phyloP scores from a whole-genome alignment of 2,797 vertebrate species.

The Pterois miles region DNA sequence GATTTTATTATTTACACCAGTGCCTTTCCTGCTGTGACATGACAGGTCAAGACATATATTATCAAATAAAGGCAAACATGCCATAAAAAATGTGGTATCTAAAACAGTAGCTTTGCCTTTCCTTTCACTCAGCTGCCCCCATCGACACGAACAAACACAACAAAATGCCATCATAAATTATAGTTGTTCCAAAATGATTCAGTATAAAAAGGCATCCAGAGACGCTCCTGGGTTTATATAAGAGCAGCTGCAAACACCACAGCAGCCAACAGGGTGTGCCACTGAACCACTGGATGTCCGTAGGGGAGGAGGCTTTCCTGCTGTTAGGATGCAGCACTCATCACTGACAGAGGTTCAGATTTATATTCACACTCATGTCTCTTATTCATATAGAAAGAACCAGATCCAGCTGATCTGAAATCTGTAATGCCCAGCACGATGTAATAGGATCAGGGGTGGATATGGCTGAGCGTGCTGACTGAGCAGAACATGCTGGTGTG shows the following conservation, averaged over 20 bases:
- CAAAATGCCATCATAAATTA: background rate
- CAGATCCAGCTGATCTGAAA: slow-evolving; percentile 59
- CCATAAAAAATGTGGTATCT: background rate
- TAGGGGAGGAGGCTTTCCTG: background rate
- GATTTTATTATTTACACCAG: background rate
- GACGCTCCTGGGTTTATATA: background rate
- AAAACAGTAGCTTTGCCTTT: background rate
- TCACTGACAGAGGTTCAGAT: slow-evolving; percentile 39
- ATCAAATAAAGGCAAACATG: background rate
- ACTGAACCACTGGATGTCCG: slow-evolving; percentile 29
- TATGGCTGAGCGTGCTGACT: slow-evolving; percentile 78
- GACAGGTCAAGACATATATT: background rate
- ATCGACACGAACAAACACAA: background rate
- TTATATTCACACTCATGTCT: slow-evolving; percentile 23
- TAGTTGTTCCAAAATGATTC: background rate
- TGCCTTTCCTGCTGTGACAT: background rate
- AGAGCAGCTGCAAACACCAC: slow-evolving; percentile 14
- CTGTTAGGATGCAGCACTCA: background rate
- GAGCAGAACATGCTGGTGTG: slow-evolving; percentile 43
- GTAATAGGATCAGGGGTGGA: slow-evolving; percentile 84
- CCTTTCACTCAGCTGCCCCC: background rate
- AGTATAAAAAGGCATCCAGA: background rate
- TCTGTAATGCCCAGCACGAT: slow-evolving; percentile 47
- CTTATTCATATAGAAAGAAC: slow-evolving; percentile 22
- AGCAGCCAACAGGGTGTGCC: slow-evolving; percentile 64